phyloP scores from a whole-genome alignment of 2,113 vertebrate genomes.

The rat (Rattus norvegicus) region DNA sequence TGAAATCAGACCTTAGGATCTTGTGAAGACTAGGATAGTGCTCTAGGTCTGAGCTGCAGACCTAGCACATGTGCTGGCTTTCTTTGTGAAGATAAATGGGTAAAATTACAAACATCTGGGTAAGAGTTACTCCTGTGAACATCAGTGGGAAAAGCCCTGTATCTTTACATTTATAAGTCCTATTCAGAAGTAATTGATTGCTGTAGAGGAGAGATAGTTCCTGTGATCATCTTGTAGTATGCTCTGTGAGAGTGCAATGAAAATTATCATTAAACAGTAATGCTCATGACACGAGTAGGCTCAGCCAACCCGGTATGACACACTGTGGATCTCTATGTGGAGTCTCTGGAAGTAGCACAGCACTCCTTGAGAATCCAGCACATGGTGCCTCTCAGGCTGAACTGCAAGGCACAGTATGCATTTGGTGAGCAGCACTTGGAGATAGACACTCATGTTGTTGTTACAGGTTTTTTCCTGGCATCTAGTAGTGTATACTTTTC shows the following conservation, averaged over 20 bases:
- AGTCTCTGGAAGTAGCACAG: slow-evolving; percentile 10
- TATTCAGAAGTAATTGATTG: background rate
- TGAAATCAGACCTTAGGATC: background rate
- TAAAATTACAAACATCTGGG: background rate
- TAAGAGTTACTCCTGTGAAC: background rate
- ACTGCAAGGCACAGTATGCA: background rate
- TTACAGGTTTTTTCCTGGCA: background rate
- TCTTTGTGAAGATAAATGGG: slow-evolving; percentile 26
- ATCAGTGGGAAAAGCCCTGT: background rate
- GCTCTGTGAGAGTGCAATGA: slow-evolving; percentile 29
- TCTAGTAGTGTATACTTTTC: background rate
- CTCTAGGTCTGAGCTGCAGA: background rate
- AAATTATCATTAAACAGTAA: background rate
- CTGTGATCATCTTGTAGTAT: slow-evolving; percentile 4
- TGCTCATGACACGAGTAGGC: background rate
- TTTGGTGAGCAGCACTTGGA: slow-evolving; percentile 44
- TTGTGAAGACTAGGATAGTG: background rate
- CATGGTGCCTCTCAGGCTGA: background rate
- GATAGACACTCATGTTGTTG: background rate
- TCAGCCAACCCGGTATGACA: background rate
- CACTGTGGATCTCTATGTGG: slow-evolving; percentile 37
- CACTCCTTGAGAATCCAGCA: background rate
- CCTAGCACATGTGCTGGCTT: background rate
- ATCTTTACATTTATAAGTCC: background rate
- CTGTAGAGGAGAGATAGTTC: background rate